Percentiles rank a stretch among this genome's conserved stretches.
phyloP scores from a whole-genome alignment of 2,888 invertebrate species.

The Andrena trimmerana region DNA sequence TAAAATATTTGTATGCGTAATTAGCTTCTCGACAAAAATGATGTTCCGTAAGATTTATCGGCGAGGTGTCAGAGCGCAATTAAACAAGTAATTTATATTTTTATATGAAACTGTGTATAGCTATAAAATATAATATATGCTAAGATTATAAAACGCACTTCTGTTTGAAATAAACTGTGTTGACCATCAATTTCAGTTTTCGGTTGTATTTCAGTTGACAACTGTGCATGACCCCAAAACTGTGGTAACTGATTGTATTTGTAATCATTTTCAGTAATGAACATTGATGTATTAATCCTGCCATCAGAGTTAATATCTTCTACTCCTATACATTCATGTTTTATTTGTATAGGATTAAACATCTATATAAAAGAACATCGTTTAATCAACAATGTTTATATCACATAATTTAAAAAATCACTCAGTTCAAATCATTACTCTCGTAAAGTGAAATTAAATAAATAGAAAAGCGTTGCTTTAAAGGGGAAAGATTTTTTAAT shows the following conservation, averaged over 20 bases:
- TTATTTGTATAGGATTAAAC: constrained; percentile 83
- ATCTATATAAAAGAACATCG: constrained; percentile 73
- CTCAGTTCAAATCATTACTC: neutral
- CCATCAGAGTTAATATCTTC: constrained; percentile 79
- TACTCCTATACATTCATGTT: constrained; percentile 81
- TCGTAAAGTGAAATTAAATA: neutral
- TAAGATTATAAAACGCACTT: constrained; percentile 62
- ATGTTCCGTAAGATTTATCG: neutral
- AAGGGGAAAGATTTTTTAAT: neutral
- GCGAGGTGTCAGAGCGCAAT: neutral
- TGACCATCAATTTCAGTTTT: constrained; percentile 77
- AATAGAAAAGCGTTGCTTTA: neutral
- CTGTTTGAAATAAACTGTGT: constrained; percentile 74
- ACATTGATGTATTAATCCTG: constrained; percentile 75
- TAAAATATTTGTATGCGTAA: constrained; percentile 41
- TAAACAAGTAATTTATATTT: neutral
- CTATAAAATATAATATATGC: neutral
- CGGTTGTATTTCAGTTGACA: constrained; percentile 77
- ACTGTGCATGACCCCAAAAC: constrained; percentile 82
- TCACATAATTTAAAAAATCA: neutral
- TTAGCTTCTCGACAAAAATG: neutral
- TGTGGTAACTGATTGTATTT: constrained; percentile 82
- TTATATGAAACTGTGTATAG: neutral
- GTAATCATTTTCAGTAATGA: constrained; percentile 82
- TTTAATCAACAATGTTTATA: constrained; percentile 4